Evolutionary conservation across 2,888 invertebrate genomes (phyloP).

Genomic region (Brachylomia viminalis): DNA sequence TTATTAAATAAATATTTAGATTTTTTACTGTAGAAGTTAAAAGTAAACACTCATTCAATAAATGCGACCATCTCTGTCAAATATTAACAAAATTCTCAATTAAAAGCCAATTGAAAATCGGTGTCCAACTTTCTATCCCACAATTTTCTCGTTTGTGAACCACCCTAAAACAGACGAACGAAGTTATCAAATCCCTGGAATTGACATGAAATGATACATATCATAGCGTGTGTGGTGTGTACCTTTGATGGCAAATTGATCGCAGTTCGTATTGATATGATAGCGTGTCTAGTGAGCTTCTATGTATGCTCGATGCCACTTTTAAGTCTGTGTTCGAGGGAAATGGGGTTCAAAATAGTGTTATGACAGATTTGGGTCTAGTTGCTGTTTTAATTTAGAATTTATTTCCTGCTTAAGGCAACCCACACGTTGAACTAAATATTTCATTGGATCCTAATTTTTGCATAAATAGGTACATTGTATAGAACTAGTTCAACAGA

Average conservation of each 20-base stretch:
- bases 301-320: conserved; percentile 1
- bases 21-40: background rate
- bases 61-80: background rate
- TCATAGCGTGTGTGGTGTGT: conserved; percentile 4
- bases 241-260: conserved; percentile 34
- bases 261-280: conserved; percentile 7
- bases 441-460: background rate
- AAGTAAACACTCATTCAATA: background rate
- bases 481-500: conserved; percentile 35
- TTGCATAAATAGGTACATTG: background rate
- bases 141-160: background rate
- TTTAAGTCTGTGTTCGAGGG: background rate
- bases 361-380: background rate
- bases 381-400: background rate
- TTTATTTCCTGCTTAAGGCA: background rate
- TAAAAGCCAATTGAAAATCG: background rate
- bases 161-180: background rate
- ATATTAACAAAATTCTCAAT: background rate
- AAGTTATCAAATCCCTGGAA: conserved; percentile 33
- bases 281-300: conserved; percentile 9
- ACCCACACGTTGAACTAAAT: background rate
- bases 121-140: background rate
- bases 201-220: conserved; percentile 36
- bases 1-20: background rate
- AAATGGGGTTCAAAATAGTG: background rate